Conservation (phyloP, 2,797 vertebrate species). For the Geotrypetes seraphini region DNA sequence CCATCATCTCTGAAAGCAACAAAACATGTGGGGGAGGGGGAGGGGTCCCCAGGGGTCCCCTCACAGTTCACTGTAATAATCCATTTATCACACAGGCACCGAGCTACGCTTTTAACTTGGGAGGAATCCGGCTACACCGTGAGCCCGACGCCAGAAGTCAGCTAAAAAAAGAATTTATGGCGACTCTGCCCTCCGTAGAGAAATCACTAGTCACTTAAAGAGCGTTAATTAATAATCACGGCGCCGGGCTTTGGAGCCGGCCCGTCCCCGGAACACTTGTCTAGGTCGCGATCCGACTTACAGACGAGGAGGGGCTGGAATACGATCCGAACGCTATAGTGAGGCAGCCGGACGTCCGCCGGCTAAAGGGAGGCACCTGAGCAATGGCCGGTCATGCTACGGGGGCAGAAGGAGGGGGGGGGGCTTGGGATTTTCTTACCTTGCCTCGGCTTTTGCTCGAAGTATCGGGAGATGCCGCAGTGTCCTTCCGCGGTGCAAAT, state of each 20-base stretch:
- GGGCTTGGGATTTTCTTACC: constrained; percentile 52
- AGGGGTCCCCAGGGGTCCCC: too few relatives aligned
- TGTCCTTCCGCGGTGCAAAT: constrained; percentile 42
- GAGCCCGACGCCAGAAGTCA: constrained; percentile 32
- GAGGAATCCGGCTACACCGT: too few relatives aligned
- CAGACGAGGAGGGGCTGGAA: constrained; percentile 40
- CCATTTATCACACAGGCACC: too few relatives aligned
- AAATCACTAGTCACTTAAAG: constrained; percentile 30
- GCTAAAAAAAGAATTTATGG: constrained; percentile 39
- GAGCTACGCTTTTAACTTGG: too few relatives aligned
- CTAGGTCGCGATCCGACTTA: constrained; percentile 46
- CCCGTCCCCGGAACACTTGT: constrained; percentile 44
- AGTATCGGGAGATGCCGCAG: constrained; percentile 54
- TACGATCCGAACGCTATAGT: constrained; percentile 30
- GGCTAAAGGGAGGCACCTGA: not conserved
- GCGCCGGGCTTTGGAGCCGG: constrained; percentile 44
- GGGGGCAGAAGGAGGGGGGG: too few relatives aligned
- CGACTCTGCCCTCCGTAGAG: constrained; percentile 34
- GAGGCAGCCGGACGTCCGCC: constrained; percentile 40
- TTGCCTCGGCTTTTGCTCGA: constrained; percentile 50
- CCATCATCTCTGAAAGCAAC: too few relatives aligned
- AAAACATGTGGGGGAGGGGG: too few relatives aligned
- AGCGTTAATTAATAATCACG: constrained; percentile 44
- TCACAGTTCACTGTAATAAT: too few relatives aligned
- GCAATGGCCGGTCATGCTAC: too few relatives aligned